These are phyloP conservation scores for Proteles cristata DNA, from an alignment of 2,113 vertebrate species.

Conservation along the genomic window DNA sequence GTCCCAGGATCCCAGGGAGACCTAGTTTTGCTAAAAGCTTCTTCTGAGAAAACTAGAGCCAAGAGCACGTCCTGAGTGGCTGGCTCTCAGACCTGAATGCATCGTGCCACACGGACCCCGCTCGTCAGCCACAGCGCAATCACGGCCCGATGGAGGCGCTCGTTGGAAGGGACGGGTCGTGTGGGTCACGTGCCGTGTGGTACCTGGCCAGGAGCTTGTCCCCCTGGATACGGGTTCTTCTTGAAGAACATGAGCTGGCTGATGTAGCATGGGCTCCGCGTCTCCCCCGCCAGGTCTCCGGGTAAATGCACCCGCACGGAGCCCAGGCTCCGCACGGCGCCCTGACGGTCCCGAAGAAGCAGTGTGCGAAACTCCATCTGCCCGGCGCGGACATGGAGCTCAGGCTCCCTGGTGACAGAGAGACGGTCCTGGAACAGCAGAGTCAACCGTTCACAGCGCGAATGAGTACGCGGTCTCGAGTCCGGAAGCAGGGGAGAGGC, in stretches of 20 bases:
- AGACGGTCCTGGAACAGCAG: conserved; percentile 81
- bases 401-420: conserved; percentile 30
- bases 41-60: neutral
- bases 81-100: neutral
- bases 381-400: conserved; percentile 74
- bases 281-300: conserved; percentile 44
- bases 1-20: neutral
- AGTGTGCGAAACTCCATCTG: conserved; percentile 70
- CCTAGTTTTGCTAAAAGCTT: neutral
- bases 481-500: rapidly evolving
- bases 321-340: conserved; percentile 69
- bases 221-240: conserved; percentile 78
- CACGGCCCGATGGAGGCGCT: neutral
- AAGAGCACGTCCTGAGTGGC: neutral
- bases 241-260: conserved; percentile 82
- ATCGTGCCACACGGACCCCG: rapidly evolving
- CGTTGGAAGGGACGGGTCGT: neutral
- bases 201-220: conserved; percentile 80
- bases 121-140: too few relatives aligned
- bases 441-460: rapidly evolving
- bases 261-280: conserved; percentile 77
- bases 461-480: rapidly evolving
- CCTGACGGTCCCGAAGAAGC: conserved; percentile 27
- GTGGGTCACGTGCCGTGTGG: neutral
- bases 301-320: conserved; percentile 82